Base-by-base conservation (phyloP, 2,888 invertebrate genomes). In the Euproctis similis region DNA sequence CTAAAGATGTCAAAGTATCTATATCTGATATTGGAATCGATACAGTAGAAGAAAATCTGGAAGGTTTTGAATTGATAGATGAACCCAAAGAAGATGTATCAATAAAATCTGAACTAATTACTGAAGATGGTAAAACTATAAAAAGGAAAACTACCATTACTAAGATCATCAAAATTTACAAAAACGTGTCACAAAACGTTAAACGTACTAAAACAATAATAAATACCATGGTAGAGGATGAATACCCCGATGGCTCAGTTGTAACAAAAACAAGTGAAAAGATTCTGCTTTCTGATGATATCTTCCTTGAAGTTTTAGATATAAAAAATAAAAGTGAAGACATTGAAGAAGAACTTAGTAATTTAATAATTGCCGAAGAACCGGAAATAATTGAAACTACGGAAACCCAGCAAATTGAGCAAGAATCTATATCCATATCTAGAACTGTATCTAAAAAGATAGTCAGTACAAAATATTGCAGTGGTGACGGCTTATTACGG, bases 201-300 rank as follows among this genome's bases (percentile, higher is more conserved):
- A 68, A 61, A 41, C 64, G 75, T 46, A 67, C 57, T 8, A 73
- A 76, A 56, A 75, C 62, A 4, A 73, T 55, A 2, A 52, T 66
- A 0, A 72, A 55, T 45, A 78, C 70, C 2, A 39, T 68, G 1
- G 55, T 59, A 27, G 78, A 77, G 62, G 82, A 85, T 48, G 72
- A 72, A 53, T 58, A 76, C 36, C 75, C 76, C 5, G 78, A 82
- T 59, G 77, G 81, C 2, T 69, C 77, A 9, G 40, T 76, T 1
- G 59, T 71, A 8, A 74, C 68, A 14, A 78, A 74, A 47, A 78
- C 72, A 3, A 76, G 62, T 47, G 78, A 80, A 61, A 81, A 73
- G 42, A 58, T 74, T 19, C 70, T 74, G 8, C 43, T 75, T 1
- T 12, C 59, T 8, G 81, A 84, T 48, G 65, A 75, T 43, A 39